Evolutionary conservation across 2,797 vertebrate species (phyloP), one percentile per base, ranked within the genome.

Genomic region (Melanotaenia parkinsoni): DNA sequence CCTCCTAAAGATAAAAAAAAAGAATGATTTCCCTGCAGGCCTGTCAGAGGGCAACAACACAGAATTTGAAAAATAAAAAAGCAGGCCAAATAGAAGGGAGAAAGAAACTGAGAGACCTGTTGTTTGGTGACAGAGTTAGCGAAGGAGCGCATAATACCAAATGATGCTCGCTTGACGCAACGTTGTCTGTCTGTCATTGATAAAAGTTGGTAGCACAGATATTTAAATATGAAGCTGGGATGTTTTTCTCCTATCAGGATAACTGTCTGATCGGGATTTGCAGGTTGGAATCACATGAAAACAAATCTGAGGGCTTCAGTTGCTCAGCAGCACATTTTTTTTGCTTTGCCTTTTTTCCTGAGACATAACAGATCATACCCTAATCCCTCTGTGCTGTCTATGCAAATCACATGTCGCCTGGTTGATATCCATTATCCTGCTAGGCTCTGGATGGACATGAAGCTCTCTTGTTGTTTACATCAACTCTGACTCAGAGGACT

Each of bases 121-220:
- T 89, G 84, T 88, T 83, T 82, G n/a, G 64, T 32, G 13, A 70
- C 56, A 30, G 79, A 53, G 76, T 70, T 81, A 71, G 76, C 33
- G 62, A 84, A 85, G 74, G 77, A 83, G 77, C 81, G 89, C 84
- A 89, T 95, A 92, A 93, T 93, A 60, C 91, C 85, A 66, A 79
- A 83, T 91, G 91, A 94, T 89, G 86, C 86, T 81, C 11, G 76
- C 72, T 80, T 93, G 93, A 94, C 92, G 65, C 26, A 82, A 81
- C 35, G 86, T 92, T 93, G 92, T 94, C 93, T 95, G 93, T 90
- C 88, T 94, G 93, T 94, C 93, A 87, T 90, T 90, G 93, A 94
- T 94, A 94, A 93, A 93, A 91, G 92, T 93, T 92, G 77, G 79
- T 63, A 83, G 68, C 63, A 20, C 76, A 83, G 90, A 93, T 85